phyloP scores from a whole-genome alignment of 2,888 invertebrate species.

The Stenodema calcarata region DNA sequence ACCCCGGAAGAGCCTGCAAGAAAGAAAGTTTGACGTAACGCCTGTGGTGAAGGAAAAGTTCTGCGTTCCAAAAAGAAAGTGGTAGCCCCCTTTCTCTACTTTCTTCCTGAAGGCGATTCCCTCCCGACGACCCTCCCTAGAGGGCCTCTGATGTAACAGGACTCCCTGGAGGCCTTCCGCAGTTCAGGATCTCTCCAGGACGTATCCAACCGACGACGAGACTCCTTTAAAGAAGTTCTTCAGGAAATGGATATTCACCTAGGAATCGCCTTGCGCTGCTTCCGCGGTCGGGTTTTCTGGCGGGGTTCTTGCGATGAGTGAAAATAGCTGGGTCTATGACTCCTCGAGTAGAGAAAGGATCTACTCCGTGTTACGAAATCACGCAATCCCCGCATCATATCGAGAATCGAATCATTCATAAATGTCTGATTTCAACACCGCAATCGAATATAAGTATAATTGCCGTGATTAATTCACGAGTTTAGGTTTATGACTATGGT shows the following conservation, averaged over 20 bases:
- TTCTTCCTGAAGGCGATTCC: constrained; percentile 3
- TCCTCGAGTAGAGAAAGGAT: too few relatives aligned
- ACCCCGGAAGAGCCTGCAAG: constrained; percentile 1
- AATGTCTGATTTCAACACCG: too few relatives aligned
- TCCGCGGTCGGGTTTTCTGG: background rate
- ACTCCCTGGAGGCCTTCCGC: background rate
- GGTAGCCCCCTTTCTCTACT: constrained; percentile 14
- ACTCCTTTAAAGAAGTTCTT: background rate
- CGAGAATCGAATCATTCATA: too few relatives aligned
- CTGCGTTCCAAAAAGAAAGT: background rate
- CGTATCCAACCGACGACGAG: background rate
- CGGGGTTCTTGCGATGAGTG: too few relatives aligned
- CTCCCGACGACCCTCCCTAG: background rate
- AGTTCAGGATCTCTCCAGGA: background rate
- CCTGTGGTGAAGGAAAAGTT: background rate
- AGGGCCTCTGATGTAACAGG: background rate
- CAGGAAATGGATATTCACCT: background rate
- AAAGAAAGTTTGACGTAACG: constrained; percentile 7
- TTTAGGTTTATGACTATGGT: too few relatives aligned
- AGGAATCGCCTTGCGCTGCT: background rate
- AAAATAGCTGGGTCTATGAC: too few relatives aligned
- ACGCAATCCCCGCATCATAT: too few relatives aligned
- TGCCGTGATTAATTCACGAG: too few relatives aligned
- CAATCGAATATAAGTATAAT: too few relatives aligned
- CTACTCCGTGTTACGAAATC: too few relatives aligned